These are phyloP conservation scores for Sclerodermus sp. DNA, from an alignment of 2,888 invertebrate genomes.

Conservation along the genomic window DNA sequence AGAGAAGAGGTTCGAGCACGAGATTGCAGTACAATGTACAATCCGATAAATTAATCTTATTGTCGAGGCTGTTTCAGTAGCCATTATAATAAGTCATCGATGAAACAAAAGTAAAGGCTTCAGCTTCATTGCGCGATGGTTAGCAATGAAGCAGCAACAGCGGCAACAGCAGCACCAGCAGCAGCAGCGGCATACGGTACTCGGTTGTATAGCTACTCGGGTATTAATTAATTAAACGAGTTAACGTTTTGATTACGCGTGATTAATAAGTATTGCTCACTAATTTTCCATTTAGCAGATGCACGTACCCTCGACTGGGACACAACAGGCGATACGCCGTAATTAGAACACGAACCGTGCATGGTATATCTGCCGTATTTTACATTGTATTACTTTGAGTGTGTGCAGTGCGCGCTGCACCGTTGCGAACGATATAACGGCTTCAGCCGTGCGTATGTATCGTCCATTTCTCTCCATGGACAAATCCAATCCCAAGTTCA, in stretches of 20 bases:
- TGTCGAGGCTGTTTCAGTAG: too few species aligned
- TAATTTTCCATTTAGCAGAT: constrained; percentile 32
- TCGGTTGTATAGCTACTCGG: constrained; percentile 2
- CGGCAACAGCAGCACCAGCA: too few species aligned
- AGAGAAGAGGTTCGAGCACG: too few species aligned
- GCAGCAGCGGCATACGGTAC: neutral
- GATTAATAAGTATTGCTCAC: constrained; percentile 35
- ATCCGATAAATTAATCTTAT: too few species aligned
- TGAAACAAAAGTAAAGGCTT: too few species aligned
- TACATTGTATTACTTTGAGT: constrained; percentile 28
- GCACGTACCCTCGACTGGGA: constrained; percentile 17
- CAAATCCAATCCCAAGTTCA: constrained; percentile 19
- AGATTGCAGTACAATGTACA: too few species aligned
- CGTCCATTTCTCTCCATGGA: constrained; percentile 14
- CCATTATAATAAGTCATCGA: too few species aligned
- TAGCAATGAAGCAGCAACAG: too few species aligned
- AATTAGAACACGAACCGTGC: constrained; percentile 28
- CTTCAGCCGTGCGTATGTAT: constrained; percentile 1
- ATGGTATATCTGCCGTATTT: constrained; percentile 25
- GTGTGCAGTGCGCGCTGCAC: neutral
- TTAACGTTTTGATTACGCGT: constrained; percentile 24
- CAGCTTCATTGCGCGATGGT: too few species aligned
- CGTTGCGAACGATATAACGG: constrained; percentile 13
- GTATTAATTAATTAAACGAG: constrained; percentile 26
- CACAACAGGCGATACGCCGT: constrained; percentile 24